Percentiles rank a stretch among this genome's conserved stretches.
Evolutionary conservation across 1,140 invertebrate genomes (phyloP).

Genomic region (Drosophila varians): DNA sequence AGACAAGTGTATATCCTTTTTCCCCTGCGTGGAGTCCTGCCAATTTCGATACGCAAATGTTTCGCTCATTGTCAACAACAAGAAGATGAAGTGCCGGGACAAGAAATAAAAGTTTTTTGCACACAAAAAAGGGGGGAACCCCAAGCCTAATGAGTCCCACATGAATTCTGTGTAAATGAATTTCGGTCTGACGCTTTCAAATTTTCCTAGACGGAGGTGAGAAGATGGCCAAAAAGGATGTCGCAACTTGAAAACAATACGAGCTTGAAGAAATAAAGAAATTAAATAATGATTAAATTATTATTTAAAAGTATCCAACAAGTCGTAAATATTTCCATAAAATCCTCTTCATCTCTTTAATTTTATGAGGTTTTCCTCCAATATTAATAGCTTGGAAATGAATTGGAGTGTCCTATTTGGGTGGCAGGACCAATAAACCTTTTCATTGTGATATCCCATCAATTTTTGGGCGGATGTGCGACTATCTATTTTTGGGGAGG

Average conservation of each 20-base stretch:
- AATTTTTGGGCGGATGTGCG: conserved; percentile 2
- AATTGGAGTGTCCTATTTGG: not conserved
- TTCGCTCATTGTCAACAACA: conserved; percentile 53
- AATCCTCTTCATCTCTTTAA: too few species aligned
- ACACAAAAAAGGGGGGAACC: conserved; percentile 8
- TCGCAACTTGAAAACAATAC: conserved; percentile 22
- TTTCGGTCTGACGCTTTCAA: conserved; percentile 61
- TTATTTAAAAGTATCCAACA: not conserved
- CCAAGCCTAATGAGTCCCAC: conserved; percentile 64
- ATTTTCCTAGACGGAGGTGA: conserved; percentile 6
- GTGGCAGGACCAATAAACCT: not conserved
- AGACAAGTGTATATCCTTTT: conserved; percentile 1
- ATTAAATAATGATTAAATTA: not conserved
- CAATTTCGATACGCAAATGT: conserved; percentile 55
- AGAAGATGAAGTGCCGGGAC: conserved; percentile 3
- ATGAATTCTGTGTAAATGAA: conserved; percentile 61
- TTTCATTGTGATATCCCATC: conserved; percentile 10
- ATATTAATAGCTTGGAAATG: not conserved
- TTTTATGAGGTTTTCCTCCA: too few species aligned
- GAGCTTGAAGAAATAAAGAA: not conserved
- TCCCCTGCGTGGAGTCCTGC: conserved; percentile 25
- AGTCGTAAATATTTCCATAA: not conserved
- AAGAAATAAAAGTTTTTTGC: conserved; percentile 51
- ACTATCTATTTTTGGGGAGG: conserved; percentile 6
- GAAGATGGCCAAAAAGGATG: not conserved